Base-by-base conservation (phyloP, 2,113 vertebrate genomes). In the Pelecanus crispus region DNA sequence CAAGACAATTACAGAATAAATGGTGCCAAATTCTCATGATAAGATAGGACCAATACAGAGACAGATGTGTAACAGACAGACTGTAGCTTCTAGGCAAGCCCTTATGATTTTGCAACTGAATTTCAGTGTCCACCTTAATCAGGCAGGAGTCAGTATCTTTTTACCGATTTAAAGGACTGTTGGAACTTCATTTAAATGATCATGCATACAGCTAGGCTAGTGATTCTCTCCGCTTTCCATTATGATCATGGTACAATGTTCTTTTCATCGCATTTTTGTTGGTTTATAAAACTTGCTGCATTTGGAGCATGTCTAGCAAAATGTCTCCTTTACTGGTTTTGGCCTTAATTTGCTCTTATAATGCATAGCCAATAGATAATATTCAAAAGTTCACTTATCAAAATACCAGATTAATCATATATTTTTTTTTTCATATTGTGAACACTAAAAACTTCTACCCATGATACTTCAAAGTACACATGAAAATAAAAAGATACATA, bases 401-500 rank as follows among this genome's bases (percentile, higher is more conserved):
- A 86, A 93, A 75, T 38, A 89, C 17, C 11, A 8, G 21, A 81
- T 24, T 28, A 75, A 34, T 40, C 4, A 59, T 10, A 55, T 4
- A 6, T 1, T 0, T 26, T 38, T 67, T 63, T 91, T 68, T 83
- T 53, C 25, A 71, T 49, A n/a, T 12, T 36, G 13, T 66, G 34
- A 68, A 53, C 21, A 77, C 11, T 47, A 49, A 61, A 31, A 29
- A 65, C 36, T 86, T 92, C 68, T 81, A 77, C 24, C 10, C 10
- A 7, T 25, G 24, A 56, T 42, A 83, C 40, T 71, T 78, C 32
- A 16, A 85, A 72, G 28, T 61, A 72, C 11, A 34, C 29, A 11
- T 53, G 25, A 61, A 93, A 93, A 77, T 17, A 55, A 56, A n/a
- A 72, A 65, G 24, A 50, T 36, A 89, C 95, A 92, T 96, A 98